Conservation (phyloP, 2,797 vertebrate species). For the Glyptemys insculpta region DNA sequence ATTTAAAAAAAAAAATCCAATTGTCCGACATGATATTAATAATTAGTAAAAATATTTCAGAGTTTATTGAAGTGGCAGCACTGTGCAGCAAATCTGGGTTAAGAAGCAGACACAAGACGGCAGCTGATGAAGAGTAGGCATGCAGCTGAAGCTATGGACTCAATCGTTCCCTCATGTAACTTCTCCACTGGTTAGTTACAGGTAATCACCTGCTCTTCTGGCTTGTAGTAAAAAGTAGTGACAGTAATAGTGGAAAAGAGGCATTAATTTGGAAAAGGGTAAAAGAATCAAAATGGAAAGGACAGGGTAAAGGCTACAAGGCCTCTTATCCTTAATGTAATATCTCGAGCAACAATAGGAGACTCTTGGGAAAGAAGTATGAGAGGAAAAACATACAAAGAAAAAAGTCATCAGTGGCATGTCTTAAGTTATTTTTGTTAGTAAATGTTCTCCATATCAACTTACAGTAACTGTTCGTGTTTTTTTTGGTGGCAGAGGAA, state of each 20-base stretch:
- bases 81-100: neutral
- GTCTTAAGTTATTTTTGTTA: neutral
- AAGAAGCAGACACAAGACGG: neutral
- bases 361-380: neutral
- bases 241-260: neutral
- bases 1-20: neutral
- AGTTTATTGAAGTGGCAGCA: neutral
- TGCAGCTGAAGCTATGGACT: fast-evolving
- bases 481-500: constrained; percentile 98
- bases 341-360: neutral
- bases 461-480: constrained; percentile 90
- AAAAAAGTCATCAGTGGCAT: neutral
- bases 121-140: fast-evolving
- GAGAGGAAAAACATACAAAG: neutral
- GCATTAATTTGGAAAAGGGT: fast-evolving
- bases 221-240: neutral
- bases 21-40: neutral
- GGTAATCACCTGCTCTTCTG: neutral
- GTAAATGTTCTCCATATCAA: constrained; percentile 25
- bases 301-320: neutral
- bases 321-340: neutral
- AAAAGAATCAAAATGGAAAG: neutral
- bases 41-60: neutral
- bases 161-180: neutral
- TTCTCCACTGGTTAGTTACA: neutral